Evolutionary conservation across 2,797 vertebrate genomes (phyloP).

Genomic region (Xenopus petersii): DNA sequence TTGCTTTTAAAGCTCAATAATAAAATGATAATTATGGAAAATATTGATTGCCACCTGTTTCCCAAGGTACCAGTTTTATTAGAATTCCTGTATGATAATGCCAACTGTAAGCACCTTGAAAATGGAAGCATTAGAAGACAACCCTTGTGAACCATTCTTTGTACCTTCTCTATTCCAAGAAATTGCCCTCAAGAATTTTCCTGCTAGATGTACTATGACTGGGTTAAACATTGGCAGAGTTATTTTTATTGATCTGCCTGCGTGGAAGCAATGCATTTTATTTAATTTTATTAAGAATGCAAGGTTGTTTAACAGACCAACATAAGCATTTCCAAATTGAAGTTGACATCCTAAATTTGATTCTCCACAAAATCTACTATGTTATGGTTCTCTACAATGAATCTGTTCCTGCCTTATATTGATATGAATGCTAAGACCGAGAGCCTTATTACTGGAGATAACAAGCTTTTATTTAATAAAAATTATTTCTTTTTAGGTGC

Average conservation of each 20-base stretch:
- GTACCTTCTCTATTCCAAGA: too few relatives aligned
- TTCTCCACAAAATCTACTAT: not conserved
- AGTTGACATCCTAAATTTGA: not conserved
- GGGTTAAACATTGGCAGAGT: not conserved
- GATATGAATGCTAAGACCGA: not conserved
- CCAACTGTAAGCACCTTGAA: too few relatives aligned
- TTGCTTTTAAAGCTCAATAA: too few relatives aligned
- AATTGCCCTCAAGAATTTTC: too few relatives aligned
- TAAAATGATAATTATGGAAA: too few relatives aligned
- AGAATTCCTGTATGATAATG: too few relatives aligned
- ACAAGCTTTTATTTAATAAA: not conserved
- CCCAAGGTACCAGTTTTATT: too few relatives aligned
- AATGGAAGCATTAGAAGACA: too few relatives aligned
- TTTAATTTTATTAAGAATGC: constrained; percentile 1
- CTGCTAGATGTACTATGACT: too few relatives aligned
- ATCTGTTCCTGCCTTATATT: not conserved
- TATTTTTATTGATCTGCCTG: not conserved
- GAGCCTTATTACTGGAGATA: not conserved
- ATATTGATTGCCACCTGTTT: too few relatives aligned
- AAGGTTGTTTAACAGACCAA: constrained; percentile 2
- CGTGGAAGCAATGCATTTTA: not conserved
- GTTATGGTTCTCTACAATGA: not conserved
- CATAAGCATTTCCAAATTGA: not conserved
- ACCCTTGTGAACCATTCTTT: too few relatives aligned
- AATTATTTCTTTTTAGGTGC: not conserved